phyloP scores from a whole-genome alignment of 2,888 invertebrate genomes.

The Zaprionus bogoriensis region DNA sequence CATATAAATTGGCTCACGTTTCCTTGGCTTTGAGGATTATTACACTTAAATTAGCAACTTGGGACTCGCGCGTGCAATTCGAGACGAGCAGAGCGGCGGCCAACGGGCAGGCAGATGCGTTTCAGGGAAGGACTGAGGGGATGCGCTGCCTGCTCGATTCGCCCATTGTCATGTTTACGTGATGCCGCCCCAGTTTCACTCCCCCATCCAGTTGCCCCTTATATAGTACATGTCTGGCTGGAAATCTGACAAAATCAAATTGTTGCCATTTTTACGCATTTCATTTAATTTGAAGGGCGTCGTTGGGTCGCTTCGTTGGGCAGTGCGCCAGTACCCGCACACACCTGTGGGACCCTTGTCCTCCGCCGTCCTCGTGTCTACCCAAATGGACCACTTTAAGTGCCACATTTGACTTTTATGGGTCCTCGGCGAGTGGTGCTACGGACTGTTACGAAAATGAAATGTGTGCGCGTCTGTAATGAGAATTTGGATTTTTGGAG shows the following conservation, averaged over 20 bases:
- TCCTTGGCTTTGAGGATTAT: slow-evolving; percentile 75
- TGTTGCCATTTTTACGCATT: slow-evolving; percentile 78
- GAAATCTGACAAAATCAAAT: slow-evolving; percentile 78
- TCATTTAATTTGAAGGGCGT: slow-evolving; percentile 78
- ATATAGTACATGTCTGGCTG: slow-evolving; percentile 36
- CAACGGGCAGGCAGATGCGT: not conserved
- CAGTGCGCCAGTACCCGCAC: not conserved
- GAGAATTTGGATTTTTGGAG: slow-evolving; percentile 44
- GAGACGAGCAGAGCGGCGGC: no score
- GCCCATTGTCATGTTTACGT: slow-evolving; percentile 50
- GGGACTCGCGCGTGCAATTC: slow-evolving; percentile 72
- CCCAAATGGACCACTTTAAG: slow-evolving; percentile 70
- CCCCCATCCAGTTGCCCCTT: not conserved
- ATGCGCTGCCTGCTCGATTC: slow-evolving; percentile 21
- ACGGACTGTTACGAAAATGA: slow-evolving; percentile 45
- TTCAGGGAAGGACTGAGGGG: slow-evolving; percentile 6
- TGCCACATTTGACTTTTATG: slow-evolving; percentile 74
- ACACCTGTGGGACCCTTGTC: slow-evolving; percentile 61
- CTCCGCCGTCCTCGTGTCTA: slow-evolving; percentile 13
- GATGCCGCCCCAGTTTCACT: slow-evolving; percentile 9
- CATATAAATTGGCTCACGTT: slow-evolving; percentile 81
- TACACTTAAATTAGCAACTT: slow-evolving; percentile 81
- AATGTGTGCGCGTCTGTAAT: slow-evolving; percentile 60
- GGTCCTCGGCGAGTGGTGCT: slow-evolving; percentile 39
- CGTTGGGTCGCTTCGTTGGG: slow-evolving; percentile 2